These are phyloP conservation scores for Macquaria australasica DNA, from an alignment of 2,113 vertebrate genomes.

Conservation along the genomic window DNA sequence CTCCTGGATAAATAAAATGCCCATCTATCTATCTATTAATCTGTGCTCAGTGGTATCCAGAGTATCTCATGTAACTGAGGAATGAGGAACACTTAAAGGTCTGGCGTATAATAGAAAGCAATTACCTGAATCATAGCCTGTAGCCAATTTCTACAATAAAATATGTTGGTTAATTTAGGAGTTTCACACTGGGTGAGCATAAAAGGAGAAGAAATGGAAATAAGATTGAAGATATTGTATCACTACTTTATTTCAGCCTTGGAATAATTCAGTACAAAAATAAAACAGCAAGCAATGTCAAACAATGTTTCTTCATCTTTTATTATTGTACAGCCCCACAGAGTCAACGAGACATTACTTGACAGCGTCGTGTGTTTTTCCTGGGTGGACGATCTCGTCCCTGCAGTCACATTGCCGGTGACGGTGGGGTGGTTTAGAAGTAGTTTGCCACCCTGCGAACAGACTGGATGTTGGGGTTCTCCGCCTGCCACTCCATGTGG, in stretches of 20 bases:
- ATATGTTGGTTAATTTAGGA: constrained; percentile 22
- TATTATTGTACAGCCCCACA: constrained; percentile 62
- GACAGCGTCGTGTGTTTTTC: constrained; percentile 17
- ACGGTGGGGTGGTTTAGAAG: constrained; percentile 79
- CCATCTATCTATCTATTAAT: constrained; percentile 17
- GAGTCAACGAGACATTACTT: constrained; percentile 15
- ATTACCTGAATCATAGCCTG: constrained; percentile 58
- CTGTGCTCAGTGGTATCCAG: constrained; percentile 26
- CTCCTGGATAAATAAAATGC: constrained; percentile 32
- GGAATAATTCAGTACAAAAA: constrained; percentile 70
- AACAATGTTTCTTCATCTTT: constrained; percentile 68
- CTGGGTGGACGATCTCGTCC: neutral
- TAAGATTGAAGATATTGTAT: constrained; percentile 46
- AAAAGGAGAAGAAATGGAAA: constrained; percentile 27
- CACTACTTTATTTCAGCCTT: constrained; percentile 70
- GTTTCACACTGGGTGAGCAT: constrained; percentile 29
- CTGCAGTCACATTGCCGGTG: constrained; percentile 26
- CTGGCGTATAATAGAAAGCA: constrained; percentile 46
- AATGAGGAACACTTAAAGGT: constrained; percentile 50
- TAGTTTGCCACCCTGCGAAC: constrained; percentile 92
- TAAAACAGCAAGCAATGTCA: constrained; percentile 58
- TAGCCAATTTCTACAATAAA: constrained; percentile 31
- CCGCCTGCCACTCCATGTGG: constrained; percentile 89
- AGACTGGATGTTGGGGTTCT: constrained; percentile 90
- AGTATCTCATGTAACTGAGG: constrained; percentile 47